Conservation (phyloP, 2,888 invertebrate species). For the Didymodactylos carnosus region DNA sequence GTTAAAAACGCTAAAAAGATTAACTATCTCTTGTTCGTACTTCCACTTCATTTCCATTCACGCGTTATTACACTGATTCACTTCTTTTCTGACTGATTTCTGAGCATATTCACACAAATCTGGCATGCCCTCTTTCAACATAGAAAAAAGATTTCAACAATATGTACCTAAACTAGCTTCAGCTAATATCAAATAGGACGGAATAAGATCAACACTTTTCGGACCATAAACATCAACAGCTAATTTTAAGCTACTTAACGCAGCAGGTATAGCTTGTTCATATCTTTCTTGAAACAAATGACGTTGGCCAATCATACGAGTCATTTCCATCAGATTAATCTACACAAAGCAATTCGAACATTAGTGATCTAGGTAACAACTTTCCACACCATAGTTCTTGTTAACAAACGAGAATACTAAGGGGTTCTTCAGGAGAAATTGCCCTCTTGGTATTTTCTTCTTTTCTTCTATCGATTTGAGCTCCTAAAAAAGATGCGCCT, state of each 20-base stretch:
- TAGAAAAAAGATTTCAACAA: too few species aligned
- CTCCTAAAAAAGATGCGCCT: too few species aligned
- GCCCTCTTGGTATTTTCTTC: too few species aligned
- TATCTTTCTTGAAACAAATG: conserved; percentile 29
- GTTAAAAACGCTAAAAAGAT: not conserved
- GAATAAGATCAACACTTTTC: conserved; percentile 33
- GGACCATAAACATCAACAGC: conserved; percentile 33
- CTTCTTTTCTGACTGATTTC: too few species aligned
- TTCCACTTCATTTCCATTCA: too few species aligned
- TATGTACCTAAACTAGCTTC: conserved; percentile 32
- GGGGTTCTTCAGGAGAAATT: too few species aligned
- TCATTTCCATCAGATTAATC: conserved; percentile 7
- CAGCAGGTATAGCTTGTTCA: conserved; percentile 34
- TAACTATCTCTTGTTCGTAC: not conserved
- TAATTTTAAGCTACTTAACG: conserved; percentile 32
- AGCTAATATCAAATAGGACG: conserved; percentile 33
- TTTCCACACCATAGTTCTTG: too few species aligned
- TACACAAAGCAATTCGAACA: too few species aligned
- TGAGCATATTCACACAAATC: not conserved
- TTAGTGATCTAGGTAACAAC: not conserved
- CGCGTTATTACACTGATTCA: too few species aligned
- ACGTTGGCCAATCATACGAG: conserved; percentile 7
- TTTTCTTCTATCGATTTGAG: too few species aligned
- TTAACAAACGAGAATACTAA: too few species aligned
- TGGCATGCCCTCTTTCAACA: not conserved